Evolutionary conservation across 2,888 invertebrate species (phyloP), one percentile per base, ranked within the genome.

Genomic region (Sesamia inferens): DNA sequence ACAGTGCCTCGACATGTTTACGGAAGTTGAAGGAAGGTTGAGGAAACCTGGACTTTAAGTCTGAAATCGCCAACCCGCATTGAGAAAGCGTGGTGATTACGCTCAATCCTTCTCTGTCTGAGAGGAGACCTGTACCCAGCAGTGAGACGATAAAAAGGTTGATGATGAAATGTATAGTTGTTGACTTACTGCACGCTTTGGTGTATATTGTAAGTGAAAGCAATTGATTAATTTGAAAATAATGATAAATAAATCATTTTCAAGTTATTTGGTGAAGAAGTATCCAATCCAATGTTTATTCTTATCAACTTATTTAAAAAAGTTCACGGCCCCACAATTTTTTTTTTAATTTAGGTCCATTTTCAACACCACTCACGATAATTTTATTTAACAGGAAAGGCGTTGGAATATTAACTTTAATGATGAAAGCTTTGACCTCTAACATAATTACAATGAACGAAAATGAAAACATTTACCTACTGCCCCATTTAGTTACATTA

Each of bases 351-450:
- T 61, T 31, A 1, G 13, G 14, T n/a, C 13, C 19, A 44, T 55
- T 61, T 62, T 73, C 61, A 51, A 77, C 58, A 47, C 14, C 42
- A 65, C 14, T 31, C n/a, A 22, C 5, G 6, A n/a, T 4, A 4
- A n/a, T 22, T 51, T 54, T n/a, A 51, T 81, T 66, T 47, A 31
- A 80, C 13, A 80, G 62, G 31, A 22, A 74, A 68, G 16, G 54
- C 51, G 39, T 63, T n/a, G n/a, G 22, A 48, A 57, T 57, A 81
- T 59, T 64, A 68, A 62, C 54, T 51, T 76, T 57, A 57, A 64
- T 57, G 51, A 81, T 66, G 44, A 65, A 63, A 78, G 31, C 68
- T 48, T 81, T 75, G 47, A 68, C 81, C 76, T 76, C 22, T 55
- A 19, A 57, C 44, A 61, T 82, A 67, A 58, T 63, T 42, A 63